A percentile compares a stretch with the other conserved stretches of the same genome.
phyloP scores from a whole-genome alignment of 2,797 vertebrate species.

The Sylvilagus floridanus region DNA sequence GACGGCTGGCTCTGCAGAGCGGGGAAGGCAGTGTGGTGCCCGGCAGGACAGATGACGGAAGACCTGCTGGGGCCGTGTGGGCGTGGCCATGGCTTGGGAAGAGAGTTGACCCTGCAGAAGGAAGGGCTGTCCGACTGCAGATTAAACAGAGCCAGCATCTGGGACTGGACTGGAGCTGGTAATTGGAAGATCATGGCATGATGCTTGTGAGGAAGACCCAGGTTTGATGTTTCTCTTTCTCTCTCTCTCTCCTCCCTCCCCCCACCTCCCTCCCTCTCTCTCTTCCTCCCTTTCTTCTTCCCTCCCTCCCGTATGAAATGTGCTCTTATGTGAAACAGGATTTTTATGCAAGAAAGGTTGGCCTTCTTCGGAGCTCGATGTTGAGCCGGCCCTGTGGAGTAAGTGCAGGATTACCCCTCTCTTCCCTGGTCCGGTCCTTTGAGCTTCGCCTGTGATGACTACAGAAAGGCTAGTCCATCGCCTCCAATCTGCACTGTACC shows the following conservation, averaged over 20 bases:
- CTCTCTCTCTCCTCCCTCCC: fast-evolving
- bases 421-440: too few species aligned
- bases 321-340: not conserved
- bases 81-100: conserved; percentile 27
- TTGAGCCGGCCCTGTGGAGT: not conserved
- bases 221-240: not conserved
- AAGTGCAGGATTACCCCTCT: fast-evolving
- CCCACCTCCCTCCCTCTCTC: fast-evolving
- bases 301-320: not conserved
- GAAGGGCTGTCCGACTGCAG: not conserved
- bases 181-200: not conserved
- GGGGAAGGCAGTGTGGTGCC: not conserved
- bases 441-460: not conserved
- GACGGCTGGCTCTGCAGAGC: conserved; percentile 42
- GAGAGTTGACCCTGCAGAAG: not conserved
- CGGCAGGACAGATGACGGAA: conserved; percentile 16
- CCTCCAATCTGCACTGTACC: not conserved
- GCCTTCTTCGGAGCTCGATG: not conserved
- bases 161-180: not conserved
- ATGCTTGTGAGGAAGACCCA: not conserved
- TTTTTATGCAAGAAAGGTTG: not conserved
- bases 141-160: conserved; percentile 36
- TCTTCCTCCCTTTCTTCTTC: fast-evolving
- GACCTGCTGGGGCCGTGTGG: conserved; percentile 42
- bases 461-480: not conserved